phyloP scores from a whole-genome alignment of 1,140 invertebrate genomes.

The Anoplophora glabripennis region DNA sequence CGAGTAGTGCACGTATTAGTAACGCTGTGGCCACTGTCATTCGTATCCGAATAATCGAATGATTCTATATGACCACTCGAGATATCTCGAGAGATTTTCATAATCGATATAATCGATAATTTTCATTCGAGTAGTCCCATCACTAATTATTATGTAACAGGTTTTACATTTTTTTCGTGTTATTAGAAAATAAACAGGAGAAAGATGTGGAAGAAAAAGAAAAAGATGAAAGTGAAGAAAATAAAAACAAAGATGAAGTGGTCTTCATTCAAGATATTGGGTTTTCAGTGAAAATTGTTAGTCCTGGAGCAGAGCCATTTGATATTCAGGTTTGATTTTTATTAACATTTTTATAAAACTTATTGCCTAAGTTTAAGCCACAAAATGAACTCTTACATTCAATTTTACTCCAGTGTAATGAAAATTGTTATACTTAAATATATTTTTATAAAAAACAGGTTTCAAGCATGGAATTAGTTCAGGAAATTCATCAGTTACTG shows the following conservation, averaged over 20 bases:
- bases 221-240: constrained; percentile 59
- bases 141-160: too few relatives aligned
- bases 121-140: too few relatives aligned
- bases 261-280: constrained; percentile 92
- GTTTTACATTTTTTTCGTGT: too few relatives aligned
- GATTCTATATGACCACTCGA: too few relatives aligned
- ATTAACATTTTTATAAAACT: constrained; percentile 7
- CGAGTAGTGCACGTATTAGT: too few relatives aligned
- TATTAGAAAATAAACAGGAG: constrained; percentile 35
- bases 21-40: too few relatives aligned
- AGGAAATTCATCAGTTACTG: constrained; percentile 96
- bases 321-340: constrained; percentile 76
- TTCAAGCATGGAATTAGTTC: constrained; percentile 96
- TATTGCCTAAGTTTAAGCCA: not conserved
- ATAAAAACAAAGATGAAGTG: constrained; percentile 70
- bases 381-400: not conserved
- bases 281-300: constrained; percentile 88
- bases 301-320: constrained; percentile 84
- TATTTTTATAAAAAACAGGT: constrained; percentile 57
- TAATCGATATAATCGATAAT: too few relatives aligned
- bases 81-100: too few relatives aligned
- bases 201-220: constrained; percentile 51
- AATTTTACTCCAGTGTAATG: not conserved
- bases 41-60: too few relatives aligned
- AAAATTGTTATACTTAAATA: not conserved